Evolutionary conservation across 2,113 vertebrate species (phyloP), one percentile per base, ranked within the genome.

Genomic region (Etheostoma spectabile): DNA sequence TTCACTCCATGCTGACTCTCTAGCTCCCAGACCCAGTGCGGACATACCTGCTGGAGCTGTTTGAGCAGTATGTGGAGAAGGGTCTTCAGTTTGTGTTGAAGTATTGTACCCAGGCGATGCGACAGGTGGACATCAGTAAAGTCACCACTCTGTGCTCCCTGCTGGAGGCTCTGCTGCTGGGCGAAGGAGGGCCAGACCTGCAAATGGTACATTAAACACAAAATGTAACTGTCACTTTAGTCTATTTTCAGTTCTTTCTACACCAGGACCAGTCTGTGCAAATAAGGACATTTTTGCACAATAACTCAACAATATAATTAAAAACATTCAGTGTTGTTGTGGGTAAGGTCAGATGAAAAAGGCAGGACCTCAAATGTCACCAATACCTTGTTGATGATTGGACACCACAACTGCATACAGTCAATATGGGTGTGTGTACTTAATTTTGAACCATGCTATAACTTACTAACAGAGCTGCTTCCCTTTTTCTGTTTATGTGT

Each of bases 71-170:
- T 33, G 94, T 97, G 75, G 96, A 97, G 78, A 92, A 94, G n/a
- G 96, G 96, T 22, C 94, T 98, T 63, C 87, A 92, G 75, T 97
- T 96, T 82, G 85, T 95, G 42, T 83, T 68, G 77, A 97, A 95
- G 91, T 92, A 93, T 64, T 96, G 97, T 55, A 80, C 48, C 45
- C 96, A 97, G 93, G 96, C 95, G 3, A 97, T 98, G 56, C 75
- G 84, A 48, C 97, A 97, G 89, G 97, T 97, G 88, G 94, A 97
- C 74, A 97, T 97, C 86, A 97, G 96, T 88, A 98, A 98, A 93
- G 95, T 97, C 68, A 93, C 93, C 71, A 96, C 96, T 18, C 95
- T 98, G 27, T 97, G 97, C 86, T 95, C 86, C 82, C 94, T 98
- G 66, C 67, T 98, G 67, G 96, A 97, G 86, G 95, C 96, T 3